Evolutionary conservation across 2,888 invertebrate species (phyloP), one percentile per base, ranked within the genome.

Genomic region (Antheraea yamamai): DNA sequence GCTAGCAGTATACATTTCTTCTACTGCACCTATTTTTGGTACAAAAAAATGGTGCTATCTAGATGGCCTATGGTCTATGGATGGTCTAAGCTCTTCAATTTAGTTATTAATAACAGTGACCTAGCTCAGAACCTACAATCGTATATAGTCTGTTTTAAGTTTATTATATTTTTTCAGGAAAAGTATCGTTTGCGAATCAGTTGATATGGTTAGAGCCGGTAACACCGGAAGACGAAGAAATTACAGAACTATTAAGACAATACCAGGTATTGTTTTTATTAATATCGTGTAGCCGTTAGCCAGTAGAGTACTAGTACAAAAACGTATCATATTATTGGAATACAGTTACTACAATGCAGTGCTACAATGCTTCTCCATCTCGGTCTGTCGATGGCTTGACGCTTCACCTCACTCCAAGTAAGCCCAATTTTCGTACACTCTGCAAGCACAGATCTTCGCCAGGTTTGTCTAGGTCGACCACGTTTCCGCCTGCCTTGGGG

Each of bases 161-260:
- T 20, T 10, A n/a, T 18, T 18, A 6, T 35, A 68, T 68, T 71
- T 51, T 81, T 80, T 4, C 78, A 89, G 89, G 89, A 23, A 81
- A 82, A 74, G 79, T 88, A 1, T 84, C 86, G 0, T 35, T 87
- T 8, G 77, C 82, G 0, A 85, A 83, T 72, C 78, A 85, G 18
- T 73, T 85, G 51, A 85, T 92, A 0, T 96, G 95, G 94, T 91
- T 90, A 14, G 92, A 95, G 77, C 92, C 96, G 0, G 88, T 86
- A 58, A 88, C 86, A 0, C 83, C 80, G 0, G 91, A 92, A 18
- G 95, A 96, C 80, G 86, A 88, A 16, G 92, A 93, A 71, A 93
- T 96, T 1, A 92, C 96, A 0, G 95, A 96, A 75, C 87, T 92
- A 10, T 52, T 76, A 14, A 39, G 75, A 3, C 76, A 70, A 70